phyloP scores from a whole-genome alignment of 2,888 invertebrate genomes.

The Amphipoea lucens region DNA sequence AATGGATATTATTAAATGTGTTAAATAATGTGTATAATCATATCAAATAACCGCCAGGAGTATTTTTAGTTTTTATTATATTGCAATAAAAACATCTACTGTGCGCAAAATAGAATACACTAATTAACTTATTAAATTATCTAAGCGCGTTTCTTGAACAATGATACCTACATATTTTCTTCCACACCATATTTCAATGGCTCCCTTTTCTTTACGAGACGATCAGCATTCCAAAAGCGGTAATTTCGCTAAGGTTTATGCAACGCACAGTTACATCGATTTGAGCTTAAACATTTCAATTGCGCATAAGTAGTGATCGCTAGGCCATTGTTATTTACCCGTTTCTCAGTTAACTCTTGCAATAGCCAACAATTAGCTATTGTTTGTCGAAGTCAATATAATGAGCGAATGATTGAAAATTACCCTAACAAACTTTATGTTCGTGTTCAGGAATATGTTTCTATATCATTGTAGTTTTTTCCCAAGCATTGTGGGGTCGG shows the following conservation, averaged over 20 bases:
- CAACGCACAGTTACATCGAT: slow-evolving; percentile 59
- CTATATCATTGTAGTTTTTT: slow-evolving; percentile 46
- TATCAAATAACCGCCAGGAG: slow-evolving; percentile 10
- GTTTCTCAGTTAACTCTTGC: slow-evolving; percentile 64
- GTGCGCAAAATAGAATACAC: neutral
- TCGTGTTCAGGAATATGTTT: slow-evolving; percentile 53
- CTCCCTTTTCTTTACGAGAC: slow-evolving; percentile 18
- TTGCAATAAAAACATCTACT: slow-evolving; percentile 21
- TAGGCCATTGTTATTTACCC: slow-evolving; percentile 61
- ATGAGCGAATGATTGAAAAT: slow-evolving; percentile 66
- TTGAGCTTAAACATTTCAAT: slow-evolving; percentile 62
- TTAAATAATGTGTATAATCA: slow-evolving; percentile 45
- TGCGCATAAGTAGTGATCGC: slow-evolving; percentile 62
- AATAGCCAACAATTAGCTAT: slow-evolving; percentile 67
- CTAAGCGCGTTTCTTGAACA: neutral
- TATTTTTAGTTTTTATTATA: slow-evolving; percentile 23
- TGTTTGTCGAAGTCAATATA: slow-evolving; percentile 64
- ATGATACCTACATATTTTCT: slow-evolving; percentile 8
- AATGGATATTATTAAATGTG: slow-evolving; percentile 46
- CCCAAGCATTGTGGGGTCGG: slow-evolving; percentile 40
- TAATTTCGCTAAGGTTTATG: slow-evolving; percentile 50
- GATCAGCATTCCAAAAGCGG: slow-evolving; percentile 42
- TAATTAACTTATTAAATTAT: neutral
- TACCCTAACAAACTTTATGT: slow-evolving; percentile 60
- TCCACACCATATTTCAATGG: slow-evolving; percentile 5